Conservation (phyloP, 2,113 vertebrate genomes). For the Arothron firmamentum region DNA sequence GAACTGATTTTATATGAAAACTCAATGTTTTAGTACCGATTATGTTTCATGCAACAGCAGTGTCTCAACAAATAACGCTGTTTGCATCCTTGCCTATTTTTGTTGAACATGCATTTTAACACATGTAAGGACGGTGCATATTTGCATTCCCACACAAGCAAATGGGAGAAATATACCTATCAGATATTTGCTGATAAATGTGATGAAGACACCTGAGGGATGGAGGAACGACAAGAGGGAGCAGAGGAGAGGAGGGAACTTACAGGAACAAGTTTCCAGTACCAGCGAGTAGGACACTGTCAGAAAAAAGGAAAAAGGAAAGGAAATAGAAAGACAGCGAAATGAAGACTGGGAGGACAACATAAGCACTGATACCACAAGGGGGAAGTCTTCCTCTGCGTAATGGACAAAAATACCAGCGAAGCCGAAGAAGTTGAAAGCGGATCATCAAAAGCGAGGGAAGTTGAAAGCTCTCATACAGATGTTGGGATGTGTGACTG, state of each 20-base stretch:
- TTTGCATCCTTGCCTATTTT: not conserved
- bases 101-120: too few relatives aligned
- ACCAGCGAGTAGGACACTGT: slow-evolving; percentile 81
- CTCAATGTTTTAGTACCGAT: not conserved
- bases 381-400: too few relatives aligned
- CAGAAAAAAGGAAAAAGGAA: slow-evolving; percentile 41
- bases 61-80: slow-evolving; percentile 32
- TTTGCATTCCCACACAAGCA: slow-evolving; percentile 32
- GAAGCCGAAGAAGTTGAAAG: not conserved
- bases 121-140: slow-evolving; percentile 21
- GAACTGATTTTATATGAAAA: slow-evolving; percentile 25
- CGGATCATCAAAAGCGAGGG: not conserved
- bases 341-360: slow-evolving; percentile 55
- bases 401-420: slow-evolving; percentile 20
- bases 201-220: slow-evolving; percentile 56
- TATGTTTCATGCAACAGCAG: slow-evolving; percentile 49
- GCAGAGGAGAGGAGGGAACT: slow-evolving; percentile 71
- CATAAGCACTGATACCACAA: slow-evolving; percentile 27
- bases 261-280: slow-evolving; percentile 84
- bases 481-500: not conserved
- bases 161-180: slow-evolving; percentile 39
- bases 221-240: slow-evolving; percentile 54
- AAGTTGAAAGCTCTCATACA: not conserved
- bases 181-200: slow-evolving; percentile 55
- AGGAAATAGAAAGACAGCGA: slow-evolving; percentile 49